A percentile compares a stretch with the other conserved stretches of the same genome.
phyloP scores from a whole-genome alignment of 2,888 invertebrate species.

The Miltochrista miniata region DNA sequence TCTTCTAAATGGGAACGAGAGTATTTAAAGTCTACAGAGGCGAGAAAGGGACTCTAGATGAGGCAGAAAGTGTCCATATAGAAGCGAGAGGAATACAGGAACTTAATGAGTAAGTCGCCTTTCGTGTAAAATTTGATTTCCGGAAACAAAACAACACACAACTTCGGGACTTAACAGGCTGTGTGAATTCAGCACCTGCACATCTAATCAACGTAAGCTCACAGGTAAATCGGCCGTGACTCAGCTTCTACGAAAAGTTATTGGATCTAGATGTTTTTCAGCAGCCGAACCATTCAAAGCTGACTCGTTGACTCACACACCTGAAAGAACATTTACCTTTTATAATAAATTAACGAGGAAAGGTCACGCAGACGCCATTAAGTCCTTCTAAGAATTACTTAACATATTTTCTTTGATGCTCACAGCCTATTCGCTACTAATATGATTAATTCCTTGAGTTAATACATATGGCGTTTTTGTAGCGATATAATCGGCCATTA shows the following conservation, averaged over 20 bases:
- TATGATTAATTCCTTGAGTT: neutral
- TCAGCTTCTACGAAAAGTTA: constrained; percentile 31
- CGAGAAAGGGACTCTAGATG: too few species aligned
- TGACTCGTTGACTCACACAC: constrained; percentile 26
- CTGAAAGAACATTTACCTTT: constrained; percentile 27
- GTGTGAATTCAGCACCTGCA: neutral
- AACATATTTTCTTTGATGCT: neutral
- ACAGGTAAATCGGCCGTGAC: constrained; percentile 11
- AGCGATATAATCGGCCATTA: neutral
- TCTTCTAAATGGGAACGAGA: too few species aligned
- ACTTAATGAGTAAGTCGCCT: too few species aligned
- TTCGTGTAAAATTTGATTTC: too few species aligned
- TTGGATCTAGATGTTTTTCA: constrained; percentile 14
- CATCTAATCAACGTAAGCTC: neutral
- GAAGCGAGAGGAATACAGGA: too few species aligned
- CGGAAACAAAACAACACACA: too few species aligned
- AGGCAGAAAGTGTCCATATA: too few species aligned
- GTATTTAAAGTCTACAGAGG: too few species aligned
- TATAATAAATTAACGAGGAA: constrained; percentile 19
- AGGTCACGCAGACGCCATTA: constrained; percentile 22
- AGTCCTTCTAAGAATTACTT: constrained; percentile 15
- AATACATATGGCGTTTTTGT: neutral
- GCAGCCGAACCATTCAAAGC: neutral
- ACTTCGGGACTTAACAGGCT: too few species aligned
- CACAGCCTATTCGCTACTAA: constrained; percentile 3